These are phyloP conservation scores for Hetaerina americana DNA, from an alignment of 1,140 invertebrate genomes.

Conservation along the genomic window DNA sequence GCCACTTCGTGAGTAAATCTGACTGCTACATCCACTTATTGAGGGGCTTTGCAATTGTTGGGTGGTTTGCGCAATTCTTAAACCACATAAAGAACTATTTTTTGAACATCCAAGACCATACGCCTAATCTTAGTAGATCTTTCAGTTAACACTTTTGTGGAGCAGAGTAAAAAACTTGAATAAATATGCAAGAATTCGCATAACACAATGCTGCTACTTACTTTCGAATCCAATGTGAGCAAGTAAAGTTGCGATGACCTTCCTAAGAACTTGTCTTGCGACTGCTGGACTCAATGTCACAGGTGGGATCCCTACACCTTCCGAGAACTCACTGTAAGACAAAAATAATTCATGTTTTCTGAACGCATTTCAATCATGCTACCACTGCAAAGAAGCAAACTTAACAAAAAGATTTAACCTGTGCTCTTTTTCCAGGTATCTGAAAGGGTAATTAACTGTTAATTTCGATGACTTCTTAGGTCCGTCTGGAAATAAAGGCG, in stretches of 20 bases:
- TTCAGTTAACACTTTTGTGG: too few species aligned
- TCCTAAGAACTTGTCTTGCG: conserved; percentile 3
- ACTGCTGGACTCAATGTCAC: neutral
- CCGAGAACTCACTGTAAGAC: conserved; percentile 2
- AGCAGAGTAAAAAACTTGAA: too few species aligned
- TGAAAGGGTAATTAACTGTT: neutral
- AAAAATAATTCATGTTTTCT: neutral
- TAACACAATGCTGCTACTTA: too few species aligned
- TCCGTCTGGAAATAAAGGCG: neutral
- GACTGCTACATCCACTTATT: too few species aligned
- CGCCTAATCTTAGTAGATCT: too few species aligned
- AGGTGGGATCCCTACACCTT: neutral
- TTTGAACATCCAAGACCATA: too few species aligned
- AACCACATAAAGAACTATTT: conserved; percentile 3
- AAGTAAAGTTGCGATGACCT: conserved; percentile 27
- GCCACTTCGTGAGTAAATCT: too few species aligned
- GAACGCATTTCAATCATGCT: neutral
- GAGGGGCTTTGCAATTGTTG: too few species aligned
- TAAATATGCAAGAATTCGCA: too few species aligned
- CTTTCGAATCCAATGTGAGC: conserved; percentile 34
- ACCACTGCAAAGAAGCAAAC: neutral
- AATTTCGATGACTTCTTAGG: neutral
- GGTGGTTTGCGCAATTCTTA: too few species aligned
- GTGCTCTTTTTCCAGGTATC: neutral
- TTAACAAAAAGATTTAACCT: too few species aligned